These are phyloP conservation scores for Hyperoplus immaculatus DNA, from an alignment of 2,797 vertebrate species.

Conservation along the genomic window DNA sequence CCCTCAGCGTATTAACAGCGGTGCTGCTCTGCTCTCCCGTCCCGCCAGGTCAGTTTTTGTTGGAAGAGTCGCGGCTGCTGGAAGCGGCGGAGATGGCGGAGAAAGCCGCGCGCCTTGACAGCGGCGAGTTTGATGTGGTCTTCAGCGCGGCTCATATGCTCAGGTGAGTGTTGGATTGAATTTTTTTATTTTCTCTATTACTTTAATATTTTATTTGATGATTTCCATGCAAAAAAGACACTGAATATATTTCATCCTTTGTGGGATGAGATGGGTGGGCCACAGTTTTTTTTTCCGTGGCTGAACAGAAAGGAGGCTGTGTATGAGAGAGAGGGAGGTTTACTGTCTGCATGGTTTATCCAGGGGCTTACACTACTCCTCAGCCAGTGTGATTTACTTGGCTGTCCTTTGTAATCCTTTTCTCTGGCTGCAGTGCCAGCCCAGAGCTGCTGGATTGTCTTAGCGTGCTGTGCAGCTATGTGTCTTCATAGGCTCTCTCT, in stretches of 20 bases:
- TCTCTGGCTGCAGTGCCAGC: conserved; percentile 64
- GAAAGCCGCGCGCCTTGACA: conserved; percentile 94
- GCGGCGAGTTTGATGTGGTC: conserved; percentile 95
- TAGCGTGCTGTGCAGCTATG: conserved; percentile 37
- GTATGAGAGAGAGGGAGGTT: conserved; percentile 60
- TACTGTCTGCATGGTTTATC: conserved; percentile 78
- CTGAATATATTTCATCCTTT: conserved; percentile 20
- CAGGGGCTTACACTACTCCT: conserved; percentile 70
- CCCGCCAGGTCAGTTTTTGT: conserved; percentile 94
- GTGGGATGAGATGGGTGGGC: conserved; percentile 54
- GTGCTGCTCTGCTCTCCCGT: conserved; percentile 57
- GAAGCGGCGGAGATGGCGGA: conserved; percentile 98
- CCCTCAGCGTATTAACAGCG: conserved; percentile 58
- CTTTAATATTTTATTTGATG: not conserved
- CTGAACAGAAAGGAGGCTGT: conserved; percentile 44
- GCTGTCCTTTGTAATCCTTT: conserved; percentile 72
- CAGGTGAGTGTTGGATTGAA: conserved; percentile 85
- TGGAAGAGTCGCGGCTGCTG: conserved; percentile 94
- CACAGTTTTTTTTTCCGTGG: conserved; percentile 48
- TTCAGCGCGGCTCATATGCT: conserved; percentile 99
- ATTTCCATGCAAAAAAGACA: conserved; percentile 15
- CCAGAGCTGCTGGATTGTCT: conserved; percentile 66
- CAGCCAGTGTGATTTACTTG: conserved; percentile 77
- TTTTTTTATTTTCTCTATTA: not conserved
- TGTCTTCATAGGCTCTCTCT: conserved; percentile 52